These are phyloP conservation scores for Colistium nudipinnis DNA, from an alignment of 2,113 vertebrate species.

Conservation along the genomic window DNA sequence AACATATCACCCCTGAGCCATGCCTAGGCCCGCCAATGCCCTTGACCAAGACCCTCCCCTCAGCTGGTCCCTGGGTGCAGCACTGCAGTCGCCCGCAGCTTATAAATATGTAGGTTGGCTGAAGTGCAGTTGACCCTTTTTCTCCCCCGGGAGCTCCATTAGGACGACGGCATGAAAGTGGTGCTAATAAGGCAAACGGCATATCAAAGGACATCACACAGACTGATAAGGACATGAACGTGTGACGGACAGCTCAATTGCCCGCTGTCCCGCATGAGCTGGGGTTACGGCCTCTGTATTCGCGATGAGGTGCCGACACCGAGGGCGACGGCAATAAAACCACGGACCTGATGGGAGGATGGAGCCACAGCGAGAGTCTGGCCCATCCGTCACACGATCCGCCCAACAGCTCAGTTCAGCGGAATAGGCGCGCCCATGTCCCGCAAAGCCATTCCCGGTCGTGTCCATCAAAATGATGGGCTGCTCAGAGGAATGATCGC, in stretches of 20 bases:
- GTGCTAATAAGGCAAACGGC: constrained; percentile 21
- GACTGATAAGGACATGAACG: constrained; percentile 18
- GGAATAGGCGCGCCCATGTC: constrained; percentile 22
- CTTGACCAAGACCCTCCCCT: constrained; percentile 28
- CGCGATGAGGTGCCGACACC: constrained; percentile 29
- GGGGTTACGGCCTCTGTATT: constrained; percentile 37
- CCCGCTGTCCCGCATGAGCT: neutral
- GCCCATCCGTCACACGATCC: constrained; percentile 45
- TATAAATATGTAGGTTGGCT: constrained; percentile 61
- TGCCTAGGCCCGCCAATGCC: neutral
- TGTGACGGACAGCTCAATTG: constrained; percentile 7
- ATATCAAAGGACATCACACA: constrained; percentile 13
- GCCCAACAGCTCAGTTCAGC: constrained; percentile 21
- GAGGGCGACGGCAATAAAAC: constrained; percentile 63
- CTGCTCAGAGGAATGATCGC: constrained; percentile 50
- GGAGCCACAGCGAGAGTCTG: constrained; percentile 28
- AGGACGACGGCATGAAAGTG: constrained; percentile 12
- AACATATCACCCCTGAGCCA: neutral
- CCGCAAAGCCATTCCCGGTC: constrained; percentile 22
- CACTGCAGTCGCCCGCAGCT: constrained; percentile 48
- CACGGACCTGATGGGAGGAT: constrained; percentile 48
- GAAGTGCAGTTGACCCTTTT: constrained; percentile 34
- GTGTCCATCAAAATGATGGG: constrained; percentile 55
- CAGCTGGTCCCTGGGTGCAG: constrained; percentile 35
- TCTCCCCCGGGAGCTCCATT: constrained; percentile 26